Conservation (phyloP, 2,113 vertebrate genomes). For the Oncorhynchus nerka region DNA sequence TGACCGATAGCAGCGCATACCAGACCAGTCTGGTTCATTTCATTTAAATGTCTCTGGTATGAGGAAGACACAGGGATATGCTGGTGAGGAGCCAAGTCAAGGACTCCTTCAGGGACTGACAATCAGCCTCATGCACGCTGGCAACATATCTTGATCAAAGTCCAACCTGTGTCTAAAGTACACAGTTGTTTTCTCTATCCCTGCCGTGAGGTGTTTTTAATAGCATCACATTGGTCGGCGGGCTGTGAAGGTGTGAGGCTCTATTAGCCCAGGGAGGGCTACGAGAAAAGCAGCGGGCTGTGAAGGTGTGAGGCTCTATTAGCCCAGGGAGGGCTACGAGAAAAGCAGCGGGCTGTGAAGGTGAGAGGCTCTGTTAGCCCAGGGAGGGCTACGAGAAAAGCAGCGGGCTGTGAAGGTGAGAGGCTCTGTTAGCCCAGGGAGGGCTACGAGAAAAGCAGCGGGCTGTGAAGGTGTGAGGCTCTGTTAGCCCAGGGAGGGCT, state of each 20-base stretch:
- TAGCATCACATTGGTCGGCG: slow-evolving; percentile 1
- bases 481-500: not conserved
- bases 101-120: slow-evolving; percentile 9
- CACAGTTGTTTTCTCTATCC: slow-evolving; percentile 19
- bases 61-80: not conserved
- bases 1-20: slow-evolving; percentile 10
- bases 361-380: not conserved
- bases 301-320: not conserved
- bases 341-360: not conserved
- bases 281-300: not conserved
- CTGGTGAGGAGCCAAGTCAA: not conserved
- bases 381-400: not conserved
- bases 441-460: not conserved
- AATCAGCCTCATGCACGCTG: not conserved
- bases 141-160: slow-evolving; percentile 9
- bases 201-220: not conserved
- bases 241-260: not conserved
- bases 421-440: not conserved
- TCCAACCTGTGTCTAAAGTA: slow-evolving; percentile 31
- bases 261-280: not conserved
- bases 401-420: not conserved
- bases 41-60: slow-evolving; percentile 6
- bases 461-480: not conserved
- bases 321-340: not conserved
- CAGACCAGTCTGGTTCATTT: not conserved